phyloP scores from a whole-genome alignment of 1,140 invertebrate genomes.

The Macrobrachium nipponense region DNA sequence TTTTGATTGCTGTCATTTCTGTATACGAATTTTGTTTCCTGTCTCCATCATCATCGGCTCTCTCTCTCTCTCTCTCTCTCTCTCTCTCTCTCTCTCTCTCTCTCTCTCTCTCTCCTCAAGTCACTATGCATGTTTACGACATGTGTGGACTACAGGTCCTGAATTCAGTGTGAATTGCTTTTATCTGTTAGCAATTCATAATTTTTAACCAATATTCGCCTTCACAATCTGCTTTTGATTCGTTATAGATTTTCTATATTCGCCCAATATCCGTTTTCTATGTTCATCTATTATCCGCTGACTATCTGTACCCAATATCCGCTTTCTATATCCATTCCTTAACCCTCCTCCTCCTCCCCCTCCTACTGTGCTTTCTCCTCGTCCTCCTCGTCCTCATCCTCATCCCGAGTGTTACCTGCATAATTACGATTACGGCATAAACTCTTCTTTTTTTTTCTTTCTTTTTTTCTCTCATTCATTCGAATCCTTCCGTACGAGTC shows the following conservation, averaged over 20 bases:
- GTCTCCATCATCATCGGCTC: no score
- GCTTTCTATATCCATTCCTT: background rate
- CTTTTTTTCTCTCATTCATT: no score
- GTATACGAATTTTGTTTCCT: no score
- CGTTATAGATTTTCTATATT: background rate
- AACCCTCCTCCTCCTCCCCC: background rate
- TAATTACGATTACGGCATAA: no score
- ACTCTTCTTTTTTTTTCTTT: no score
- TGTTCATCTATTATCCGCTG: background rate
- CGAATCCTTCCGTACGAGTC: no score
- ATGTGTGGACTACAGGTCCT: no score
- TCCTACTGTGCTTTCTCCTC: background rate
- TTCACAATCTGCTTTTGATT: constrained; percentile 13
- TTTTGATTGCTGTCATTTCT: no score
- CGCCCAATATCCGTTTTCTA: constrained; percentile 10
- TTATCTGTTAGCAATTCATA: background rate
- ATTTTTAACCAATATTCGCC: background rate
- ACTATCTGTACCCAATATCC: background rate
- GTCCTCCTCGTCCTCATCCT: no score
- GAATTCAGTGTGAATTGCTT: background rate
- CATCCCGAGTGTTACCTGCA: no score
- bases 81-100: constrained; percentile 20
- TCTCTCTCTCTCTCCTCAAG: background rate
- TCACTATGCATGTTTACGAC: background rate
- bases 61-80: constrained; percentile 21